Percentiles rank a stretch among this genome's conserved stretches.
Evolutionary conservation across 92 coral and sea anemone genomes (phyloP).

Genomic region (Porites divaricata): DNA sequence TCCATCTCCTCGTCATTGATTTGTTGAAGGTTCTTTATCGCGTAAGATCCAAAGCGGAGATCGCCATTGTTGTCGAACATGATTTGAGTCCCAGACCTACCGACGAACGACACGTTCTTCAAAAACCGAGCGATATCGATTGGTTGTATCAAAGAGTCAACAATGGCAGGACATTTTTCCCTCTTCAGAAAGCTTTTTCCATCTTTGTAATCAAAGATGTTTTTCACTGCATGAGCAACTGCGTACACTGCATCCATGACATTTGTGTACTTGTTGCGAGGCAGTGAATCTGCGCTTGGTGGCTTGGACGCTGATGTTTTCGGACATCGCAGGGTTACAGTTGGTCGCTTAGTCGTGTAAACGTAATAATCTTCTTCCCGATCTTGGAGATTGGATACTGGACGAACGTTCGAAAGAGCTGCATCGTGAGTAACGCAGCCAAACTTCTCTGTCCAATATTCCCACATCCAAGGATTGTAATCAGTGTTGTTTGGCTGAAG

Average conservation of each 20-base stretch:
- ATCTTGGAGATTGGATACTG: background rate
- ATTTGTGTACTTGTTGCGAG: conserved; percentile 93
- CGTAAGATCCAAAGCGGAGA: conserved; percentile 83
- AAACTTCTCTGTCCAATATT: conserved; percentile 75
- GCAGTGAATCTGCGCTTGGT: conserved; percentile 68
- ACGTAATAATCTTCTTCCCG: conserved; percentile 37
- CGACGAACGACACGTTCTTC: conserved; percentile 73
- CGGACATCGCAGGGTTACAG: conserved; percentile 73
- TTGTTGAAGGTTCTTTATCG: conserved; percentile 87
- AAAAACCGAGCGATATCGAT: conserved; percentile 68
- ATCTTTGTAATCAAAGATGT: conserved; percentile 57
- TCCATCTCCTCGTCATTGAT: conserved; percentile 45
- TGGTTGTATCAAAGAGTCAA: conserved; percentile 48
- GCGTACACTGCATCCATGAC: conserved; percentile 98
- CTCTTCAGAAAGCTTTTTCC: conserved; percentile 46
- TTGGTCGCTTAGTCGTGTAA: conserved; percentile 59
- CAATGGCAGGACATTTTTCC: conserved; percentile 53
- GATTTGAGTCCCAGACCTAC: conserved; percentile 74
- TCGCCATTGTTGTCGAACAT: conserved; percentile 86
- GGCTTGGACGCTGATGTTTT: conserved; percentile 24
- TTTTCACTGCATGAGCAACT: conserved; percentile 70
- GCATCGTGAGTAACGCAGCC: conserved; percentile 43
- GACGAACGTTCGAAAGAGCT: background rate
- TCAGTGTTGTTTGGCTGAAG: conserved; percentile 72
- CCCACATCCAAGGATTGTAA: conserved; percentile 90